A percentile compares a stretch with the other conserved stretches of the same genome.
These are phyloP conservation scores for Podarcis muralis DNA, from an alignment of 2,113 vertebrate genomes.

Conservation along the genomic window DNA sequence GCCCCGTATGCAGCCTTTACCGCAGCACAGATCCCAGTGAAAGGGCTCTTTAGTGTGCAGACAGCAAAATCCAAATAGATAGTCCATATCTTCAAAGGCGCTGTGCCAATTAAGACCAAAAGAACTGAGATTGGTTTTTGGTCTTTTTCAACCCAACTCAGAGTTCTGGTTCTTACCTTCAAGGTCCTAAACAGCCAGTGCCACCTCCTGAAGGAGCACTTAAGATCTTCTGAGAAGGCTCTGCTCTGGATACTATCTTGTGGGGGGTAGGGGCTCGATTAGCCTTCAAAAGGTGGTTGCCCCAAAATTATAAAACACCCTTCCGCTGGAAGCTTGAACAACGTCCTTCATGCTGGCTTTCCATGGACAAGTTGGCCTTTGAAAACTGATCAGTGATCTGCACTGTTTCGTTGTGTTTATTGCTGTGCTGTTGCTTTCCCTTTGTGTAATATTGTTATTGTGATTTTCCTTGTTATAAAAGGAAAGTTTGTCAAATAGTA, in stretches of 20 bases:
- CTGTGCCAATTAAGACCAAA: neutral
- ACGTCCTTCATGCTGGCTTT: neutral
- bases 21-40: conserved; percentile 5
- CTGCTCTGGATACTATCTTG: neutral
- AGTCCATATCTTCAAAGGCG: neutral
- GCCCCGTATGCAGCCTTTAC: neutral
- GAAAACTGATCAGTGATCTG: neutral
- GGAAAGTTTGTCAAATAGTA: neutral
- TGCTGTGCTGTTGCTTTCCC: neutral
- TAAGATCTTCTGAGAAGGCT: neutral
- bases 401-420: neutral
- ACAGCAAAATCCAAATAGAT: conserved; percentile 11
- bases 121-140: neutral
- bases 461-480: neutral
- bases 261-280: neutral
- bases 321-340: neutral
- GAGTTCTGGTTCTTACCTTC: neutral
- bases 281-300: neutral
- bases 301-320: neutral
- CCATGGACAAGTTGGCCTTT: neutral
- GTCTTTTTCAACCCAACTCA: neutral
- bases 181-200: neutral
- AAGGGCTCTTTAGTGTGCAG: conserved; percentile 12
- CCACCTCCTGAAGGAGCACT: neutral
- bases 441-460: neutral